Evolutionary conservation across 2,797 vertebrate genomes (phyloP).

Genomic region (Intellagama lesueurii): DNA sequence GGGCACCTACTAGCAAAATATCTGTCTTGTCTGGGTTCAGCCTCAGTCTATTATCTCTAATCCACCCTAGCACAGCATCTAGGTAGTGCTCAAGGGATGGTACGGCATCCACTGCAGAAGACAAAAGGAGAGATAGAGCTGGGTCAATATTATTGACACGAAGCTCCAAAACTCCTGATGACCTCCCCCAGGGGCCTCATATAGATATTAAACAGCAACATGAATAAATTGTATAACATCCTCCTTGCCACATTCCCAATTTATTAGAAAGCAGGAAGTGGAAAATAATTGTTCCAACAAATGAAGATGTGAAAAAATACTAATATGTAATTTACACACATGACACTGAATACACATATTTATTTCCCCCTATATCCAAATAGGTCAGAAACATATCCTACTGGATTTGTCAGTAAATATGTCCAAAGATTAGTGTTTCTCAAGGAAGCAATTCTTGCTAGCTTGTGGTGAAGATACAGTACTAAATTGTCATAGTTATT

Average conservation of each 20-base stretch:
- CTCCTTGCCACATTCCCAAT: neutral
- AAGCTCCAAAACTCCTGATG: too few species aligned
- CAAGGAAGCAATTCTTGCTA: conserved; percentile 43
- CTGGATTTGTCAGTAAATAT: conserved; percentile 27
- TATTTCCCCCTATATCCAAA: neutral
- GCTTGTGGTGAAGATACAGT: conserved; percentile 39
- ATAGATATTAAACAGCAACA: too few species aligned
- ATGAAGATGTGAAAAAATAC: conserved; percentile 1
- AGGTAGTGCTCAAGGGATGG: too few species aligned
- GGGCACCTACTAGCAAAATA: too few species aligned
- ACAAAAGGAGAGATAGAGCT: too few species aligned
- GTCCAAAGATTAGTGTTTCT: conserved; percentile 27
- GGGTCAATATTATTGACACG: too few species aligned
- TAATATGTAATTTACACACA: neutral
- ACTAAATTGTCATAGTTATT: conserved; percentile 62
- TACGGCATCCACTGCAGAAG: too few species aligned
- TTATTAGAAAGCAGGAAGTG: neutral
- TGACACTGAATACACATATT: neutral
- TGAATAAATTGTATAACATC: neutral
- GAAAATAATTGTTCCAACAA: neutral
- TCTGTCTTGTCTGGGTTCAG: too few species aligned
- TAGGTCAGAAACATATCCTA: neutral
- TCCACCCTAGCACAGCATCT: too few species aligned
- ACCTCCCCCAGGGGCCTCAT: too few species aligned
- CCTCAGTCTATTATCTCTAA: too few species aligned